These are phyloP conservation scores for Drosophila antonietae DNA, from an alignment of 2,888 invertebrate genomes.

Conservation along the genomic window DNA sequence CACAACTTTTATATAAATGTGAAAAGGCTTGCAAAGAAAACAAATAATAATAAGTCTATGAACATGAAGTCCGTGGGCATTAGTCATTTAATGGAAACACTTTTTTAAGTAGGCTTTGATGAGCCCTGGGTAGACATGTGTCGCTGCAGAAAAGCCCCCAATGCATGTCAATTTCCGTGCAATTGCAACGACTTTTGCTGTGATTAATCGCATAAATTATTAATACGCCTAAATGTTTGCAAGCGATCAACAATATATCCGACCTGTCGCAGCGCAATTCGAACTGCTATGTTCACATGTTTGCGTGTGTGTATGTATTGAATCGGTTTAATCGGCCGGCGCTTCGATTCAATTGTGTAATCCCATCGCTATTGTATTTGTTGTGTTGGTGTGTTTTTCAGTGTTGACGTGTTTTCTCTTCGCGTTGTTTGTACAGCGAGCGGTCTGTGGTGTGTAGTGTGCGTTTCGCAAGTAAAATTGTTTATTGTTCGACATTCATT, in stretches of 20 bases:
- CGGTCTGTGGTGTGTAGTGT: slow-evolving; percentile 24
- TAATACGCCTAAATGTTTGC: slow-evolving; percentile 12
- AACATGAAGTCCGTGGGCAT: background rate
- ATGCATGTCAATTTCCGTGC: background rate
- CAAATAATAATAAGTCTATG: background rate
- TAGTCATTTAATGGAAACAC: background rate
- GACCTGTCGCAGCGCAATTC: slow-evolving; percentile 5
- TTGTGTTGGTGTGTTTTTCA: slow-evolving; percentile 20
- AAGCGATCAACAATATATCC: background rate
- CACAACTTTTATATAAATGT: background rate
- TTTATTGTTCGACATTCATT: slow-evolving; percentile 31
- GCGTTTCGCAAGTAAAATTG: slow-evolving; percentile 36
- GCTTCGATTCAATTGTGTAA: slow-evolving; percentile 41
- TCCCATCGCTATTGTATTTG: slow-evolving; percentile 2
- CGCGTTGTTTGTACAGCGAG: slow-evolving; percentile 26
- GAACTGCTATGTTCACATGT: background rate
- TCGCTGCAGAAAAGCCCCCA: background rate
- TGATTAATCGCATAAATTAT: slow-evolving; percentile 10
- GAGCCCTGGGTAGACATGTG: background rate
- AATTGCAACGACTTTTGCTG: slow-evolving; percentile 3
- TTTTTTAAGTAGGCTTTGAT: background rate
- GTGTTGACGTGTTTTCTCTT: slow-evolving; percentile 25
- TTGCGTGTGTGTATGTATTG: background rate
- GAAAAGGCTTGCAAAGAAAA: background rate
- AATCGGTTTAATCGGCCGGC: slow-evolving; percentile 28